A percentile compares a stretch with the other conserved stretches of the same genome.
These are phyloP conservation scores for Hofmannophila pseudospretella DNA, from an alignment of 2,888 invertebrate species.

Conservation along the genomic window DNA sequence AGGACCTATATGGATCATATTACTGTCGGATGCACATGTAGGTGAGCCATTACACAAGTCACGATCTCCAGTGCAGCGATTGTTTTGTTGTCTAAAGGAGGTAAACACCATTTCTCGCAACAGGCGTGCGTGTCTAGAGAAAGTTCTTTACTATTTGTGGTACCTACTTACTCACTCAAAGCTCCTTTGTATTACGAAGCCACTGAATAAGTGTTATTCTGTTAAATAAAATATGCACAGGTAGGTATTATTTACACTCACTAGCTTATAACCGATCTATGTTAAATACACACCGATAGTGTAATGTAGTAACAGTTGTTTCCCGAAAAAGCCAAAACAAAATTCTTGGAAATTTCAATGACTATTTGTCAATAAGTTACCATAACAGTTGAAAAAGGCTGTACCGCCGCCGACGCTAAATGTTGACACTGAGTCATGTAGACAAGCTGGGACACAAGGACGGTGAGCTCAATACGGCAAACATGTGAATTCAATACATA, in stretches of 20 bases:
- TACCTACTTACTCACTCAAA: background rate
- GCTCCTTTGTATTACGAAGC: no score
- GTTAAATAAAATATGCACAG: no score
- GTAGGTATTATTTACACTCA: no score
- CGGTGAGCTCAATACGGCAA: constrained; percentile 55
- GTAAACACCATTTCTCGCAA: constrained; percentile 36
- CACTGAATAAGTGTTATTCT: no score
- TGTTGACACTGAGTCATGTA: constrained; percentile 69
- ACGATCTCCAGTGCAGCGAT: constrained; percentile 28
- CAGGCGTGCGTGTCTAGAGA: constrained; percentile 37
- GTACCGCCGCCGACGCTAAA: constrained; percentile 64
- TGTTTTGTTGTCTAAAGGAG: constrained; percentile 38
- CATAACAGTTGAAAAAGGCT: constrained; percentile 53
- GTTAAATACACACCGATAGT: no score
- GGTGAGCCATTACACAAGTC: constrained; percentile 20
- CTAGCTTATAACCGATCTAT: no score
- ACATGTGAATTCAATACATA: constrained; percentile 53
- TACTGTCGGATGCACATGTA: no score
- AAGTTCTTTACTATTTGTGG: constrained; percentile 30
- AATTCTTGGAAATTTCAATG: no score
- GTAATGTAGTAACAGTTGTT: no score
- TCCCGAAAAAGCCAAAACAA: no score
- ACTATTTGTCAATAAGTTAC: constrained; percentile 21
- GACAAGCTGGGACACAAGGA: constrained; percentile 61
- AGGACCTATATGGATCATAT: no score